These are phyloP conservation scores for Dolomedes plantarius DNA, from an alignment of 2,888 invertebrate genomes.

Conservation along the genomic window DNA sequence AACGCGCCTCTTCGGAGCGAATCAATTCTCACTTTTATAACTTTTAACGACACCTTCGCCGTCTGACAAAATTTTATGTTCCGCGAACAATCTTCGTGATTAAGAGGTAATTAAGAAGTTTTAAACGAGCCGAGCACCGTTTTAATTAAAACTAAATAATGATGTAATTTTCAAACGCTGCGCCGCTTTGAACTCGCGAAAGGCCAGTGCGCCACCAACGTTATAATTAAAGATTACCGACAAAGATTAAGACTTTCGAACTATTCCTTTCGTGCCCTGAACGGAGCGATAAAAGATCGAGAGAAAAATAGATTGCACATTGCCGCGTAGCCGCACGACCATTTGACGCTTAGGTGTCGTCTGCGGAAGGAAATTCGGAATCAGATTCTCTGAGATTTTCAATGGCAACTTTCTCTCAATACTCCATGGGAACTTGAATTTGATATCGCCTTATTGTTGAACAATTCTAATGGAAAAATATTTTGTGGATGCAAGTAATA, in stretches of 20 bases:
- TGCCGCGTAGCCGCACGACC: too few relatives aligned
- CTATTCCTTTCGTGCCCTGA: neutral
- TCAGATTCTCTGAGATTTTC: too few relatives aligned
- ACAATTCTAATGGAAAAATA: too few relatives aligned
- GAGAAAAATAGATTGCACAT: too few relatives aligned
- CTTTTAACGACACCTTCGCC: conserved; percentile 14
- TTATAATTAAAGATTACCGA: conserved; percentile 68
- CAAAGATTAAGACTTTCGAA: conserved; percentile 59
- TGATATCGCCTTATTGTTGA: too few relatives aligned
- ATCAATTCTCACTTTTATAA: conserved; percentile 25
- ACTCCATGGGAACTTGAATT: too few relatives aligned
- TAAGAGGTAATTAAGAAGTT: conserved; percentile 70
- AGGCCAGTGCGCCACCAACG: conserved; percentile 39
- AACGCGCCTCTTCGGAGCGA: neutral
- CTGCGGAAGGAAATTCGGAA: too few relatives aligned
- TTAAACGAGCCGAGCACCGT: conserved; percentile 45
- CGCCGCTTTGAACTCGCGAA: conserved; percentile 26
- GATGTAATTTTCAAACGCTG: conserved; percentile 62
- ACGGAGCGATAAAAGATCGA: too few relatives aligned
- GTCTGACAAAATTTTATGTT: conserved; percentile 44
- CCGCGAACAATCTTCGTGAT: conserved; percentile 56
- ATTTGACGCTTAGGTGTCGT: too few relatives aligned
- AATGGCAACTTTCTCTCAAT: too few relatives aligned
- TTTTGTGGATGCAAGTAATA: too few relatives aligned
- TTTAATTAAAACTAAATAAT: conserved; percentile 71